A percentile compares a stretch with the other conserved stretches of the same genome.
These are phyloP conservation scores for Artibeus jamaicensis DNA, from an alignment of 2,797 vertebrate species.

Conservation along the genomic window DNA sequence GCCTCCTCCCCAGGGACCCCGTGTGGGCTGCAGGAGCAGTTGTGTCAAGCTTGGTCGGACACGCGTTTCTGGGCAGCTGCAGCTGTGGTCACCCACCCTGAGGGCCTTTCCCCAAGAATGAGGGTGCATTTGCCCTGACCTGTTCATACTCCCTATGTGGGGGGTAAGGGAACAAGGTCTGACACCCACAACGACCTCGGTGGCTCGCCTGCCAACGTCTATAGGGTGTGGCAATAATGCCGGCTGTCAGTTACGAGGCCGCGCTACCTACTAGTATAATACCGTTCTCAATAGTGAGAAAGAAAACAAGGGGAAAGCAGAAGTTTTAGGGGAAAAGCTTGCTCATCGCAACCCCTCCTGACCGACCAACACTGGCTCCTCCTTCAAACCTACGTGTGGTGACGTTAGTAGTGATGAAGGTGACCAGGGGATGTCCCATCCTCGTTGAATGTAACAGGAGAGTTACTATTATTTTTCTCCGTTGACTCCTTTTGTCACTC, in stretches of 20 bases:
- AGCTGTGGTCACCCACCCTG: neutral
- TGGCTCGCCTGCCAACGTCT: neutral
- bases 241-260: neutral
- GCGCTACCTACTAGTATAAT: neutral
- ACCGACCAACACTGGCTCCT: neutral
- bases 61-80: neutral
- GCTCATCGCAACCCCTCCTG: no score
- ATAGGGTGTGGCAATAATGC: neutral
- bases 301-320: neutral
- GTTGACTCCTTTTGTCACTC: no score
- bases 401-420: fast-evolving
- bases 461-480: neutral
- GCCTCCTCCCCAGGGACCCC: neutral
- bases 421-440: no score
- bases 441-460: neutral
- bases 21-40: fast-evolving
- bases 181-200: neutral
- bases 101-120: neutral
- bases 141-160: neutral
- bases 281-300: neutral
- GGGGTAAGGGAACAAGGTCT: neutral
- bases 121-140: neutral
- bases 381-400: fast-evolving
- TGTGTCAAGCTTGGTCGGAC: no score
- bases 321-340: neutral